phyloP scores from a whole-genome alignment of 2,113 vertebrate genomes.

The Dolichotis patagonum region DNA sequence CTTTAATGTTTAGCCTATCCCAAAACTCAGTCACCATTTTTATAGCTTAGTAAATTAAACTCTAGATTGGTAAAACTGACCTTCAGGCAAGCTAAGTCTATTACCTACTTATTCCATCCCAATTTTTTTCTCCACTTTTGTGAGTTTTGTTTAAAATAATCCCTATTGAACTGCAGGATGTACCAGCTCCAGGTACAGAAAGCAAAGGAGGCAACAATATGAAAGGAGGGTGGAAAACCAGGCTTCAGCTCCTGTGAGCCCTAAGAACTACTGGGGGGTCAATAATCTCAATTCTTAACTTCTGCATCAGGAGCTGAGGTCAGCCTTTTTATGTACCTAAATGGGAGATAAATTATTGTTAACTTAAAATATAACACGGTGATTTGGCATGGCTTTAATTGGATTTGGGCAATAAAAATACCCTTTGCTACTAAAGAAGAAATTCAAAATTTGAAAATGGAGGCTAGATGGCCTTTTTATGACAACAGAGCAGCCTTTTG shows the following conservation, averaged over 20 bases:
- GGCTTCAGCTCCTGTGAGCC: background rate
- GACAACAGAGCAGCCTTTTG: conserved; percentile 64
- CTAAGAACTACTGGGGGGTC: background rate
- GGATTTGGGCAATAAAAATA: conserved; percentile 73
- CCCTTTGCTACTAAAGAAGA: conserved; percentile 57
- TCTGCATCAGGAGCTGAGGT: conserved; percentile 32
- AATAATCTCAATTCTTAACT: conserved; percentile 20
- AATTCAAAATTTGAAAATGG: conserved; percentile 68
- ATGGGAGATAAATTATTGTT: conserved; percentile 58
- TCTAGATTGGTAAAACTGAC: background rate
- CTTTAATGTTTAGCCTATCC: background rate
- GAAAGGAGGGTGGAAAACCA: background rate
- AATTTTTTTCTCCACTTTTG: background rate
- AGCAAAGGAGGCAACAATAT: background rate
- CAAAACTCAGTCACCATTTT: background rate
- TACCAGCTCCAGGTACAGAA: background rate
- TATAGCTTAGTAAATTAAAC: background rate
- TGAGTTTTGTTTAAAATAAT: conserved; percentile 1
- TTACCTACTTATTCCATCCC: background rate
- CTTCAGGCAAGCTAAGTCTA: background rate
- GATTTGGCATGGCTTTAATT: conserved; percentile 65
- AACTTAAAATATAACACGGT: conserved; percentile 50
- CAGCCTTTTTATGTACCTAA: conserved; percentile 60
- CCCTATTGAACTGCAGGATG: background rate
- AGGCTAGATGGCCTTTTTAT: conserved; percentile 56